Evolutionary conservation across 2,797 vertebrate species (phyloP).

Genomic region (Atherinosoma microstoma): DNA sequence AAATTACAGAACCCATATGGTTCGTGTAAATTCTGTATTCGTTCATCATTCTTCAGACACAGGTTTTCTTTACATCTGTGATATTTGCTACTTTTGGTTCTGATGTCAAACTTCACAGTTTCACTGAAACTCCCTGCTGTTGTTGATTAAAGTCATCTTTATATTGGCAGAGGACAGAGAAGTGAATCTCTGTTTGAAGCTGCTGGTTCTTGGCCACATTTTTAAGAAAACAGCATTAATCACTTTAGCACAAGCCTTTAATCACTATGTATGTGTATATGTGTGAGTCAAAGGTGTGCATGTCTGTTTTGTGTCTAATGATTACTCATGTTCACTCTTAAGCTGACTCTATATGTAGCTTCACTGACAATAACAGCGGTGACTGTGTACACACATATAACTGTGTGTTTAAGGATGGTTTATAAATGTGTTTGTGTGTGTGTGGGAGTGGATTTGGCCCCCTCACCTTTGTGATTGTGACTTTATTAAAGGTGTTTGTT

Average conservation of each 20-base stretch:
- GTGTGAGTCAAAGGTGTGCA: constrained; percentile 39
- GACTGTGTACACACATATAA: constrained; percentile 30
- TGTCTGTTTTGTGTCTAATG: constrained; percentile 42
- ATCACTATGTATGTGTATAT: constrained; percentile 45
- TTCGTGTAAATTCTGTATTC: neutral
- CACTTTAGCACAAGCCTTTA: constrained; percentile 79
- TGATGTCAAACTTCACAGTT: constrained; percentile 11
- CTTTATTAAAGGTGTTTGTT: constrained; percentile 77
- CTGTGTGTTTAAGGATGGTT: constrained; percentile 47
- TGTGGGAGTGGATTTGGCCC: constrained; percentile 86
- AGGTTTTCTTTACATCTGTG: neutral
- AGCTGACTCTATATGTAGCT: constrained; percentile 68
- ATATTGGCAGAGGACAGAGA: constrained; percentile 51
- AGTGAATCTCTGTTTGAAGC: constrained; percentile 56
- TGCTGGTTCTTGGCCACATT: constrained; percentile 45
- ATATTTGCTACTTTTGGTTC: neutral
- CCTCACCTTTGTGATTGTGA: constrained; percentile 88
- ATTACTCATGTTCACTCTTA: constrained; percentile 69
- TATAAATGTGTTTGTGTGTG: constrained; percentile 38
- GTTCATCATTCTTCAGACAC: neutral
- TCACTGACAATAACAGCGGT: constrained; percentile 48
- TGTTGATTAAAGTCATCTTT: constrained; percentile 53
- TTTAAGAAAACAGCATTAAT: constrained; percentile 75
- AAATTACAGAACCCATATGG: no score
- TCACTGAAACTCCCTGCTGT: constrained; percentile 16